Evolutionary conservation across 2,113 vertebrate genomes (phyloP), one percentile per base, ranked within the genome.

Genomic region (Ictidomys tridecemlineatus): DNA sequence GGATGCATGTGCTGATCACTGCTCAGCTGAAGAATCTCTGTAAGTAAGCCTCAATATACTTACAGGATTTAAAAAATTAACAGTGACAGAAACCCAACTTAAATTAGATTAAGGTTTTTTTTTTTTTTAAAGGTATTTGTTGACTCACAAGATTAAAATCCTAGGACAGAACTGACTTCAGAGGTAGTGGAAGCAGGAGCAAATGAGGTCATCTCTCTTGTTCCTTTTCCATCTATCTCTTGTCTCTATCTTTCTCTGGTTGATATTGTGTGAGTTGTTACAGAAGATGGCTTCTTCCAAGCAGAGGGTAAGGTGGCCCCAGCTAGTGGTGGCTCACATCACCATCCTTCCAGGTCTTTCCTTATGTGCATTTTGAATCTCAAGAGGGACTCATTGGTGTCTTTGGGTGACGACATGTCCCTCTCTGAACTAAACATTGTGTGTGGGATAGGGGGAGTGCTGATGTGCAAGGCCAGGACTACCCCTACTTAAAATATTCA

Each of bases 51-150:
- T 78, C 53, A 73, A 69, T 73, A 32, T 92, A 67, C 26, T 80
- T 82, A n/a, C 2, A 80, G n/a, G 26, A 58, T 56, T 53, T 88
- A 34, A 17, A n/a, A 88, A 83, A 84, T 85, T 65, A 58, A 28
- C 87, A 74, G 28, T 53, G 73, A 91, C 32, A 90, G 85, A 90
- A 94, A 94, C 26, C 7, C 69, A 95, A 74, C 30, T 92, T 65
- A 39, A 1, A 18, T 91, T 63, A 78, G 6, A n/a, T 32, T 42
- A 70, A 56, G 42, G 6, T 45, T 45, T 45, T 45, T 20, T 42
- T 45, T 45, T 45, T 45, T 20, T 65, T 72, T 78, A 89, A 91
- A 20, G 45, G 13, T 22, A 56, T 74, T 91, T 79, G 10, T n/a
- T 91, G 37, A 28, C 28, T 65, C 26, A 7, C 42, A 88, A 69